These are phyloP conservation scores for Imbricaverruca yamaguchii DNA, from an alignment of 2,888 invertebrate genomes.

Conservation along the genomic window DNA sequence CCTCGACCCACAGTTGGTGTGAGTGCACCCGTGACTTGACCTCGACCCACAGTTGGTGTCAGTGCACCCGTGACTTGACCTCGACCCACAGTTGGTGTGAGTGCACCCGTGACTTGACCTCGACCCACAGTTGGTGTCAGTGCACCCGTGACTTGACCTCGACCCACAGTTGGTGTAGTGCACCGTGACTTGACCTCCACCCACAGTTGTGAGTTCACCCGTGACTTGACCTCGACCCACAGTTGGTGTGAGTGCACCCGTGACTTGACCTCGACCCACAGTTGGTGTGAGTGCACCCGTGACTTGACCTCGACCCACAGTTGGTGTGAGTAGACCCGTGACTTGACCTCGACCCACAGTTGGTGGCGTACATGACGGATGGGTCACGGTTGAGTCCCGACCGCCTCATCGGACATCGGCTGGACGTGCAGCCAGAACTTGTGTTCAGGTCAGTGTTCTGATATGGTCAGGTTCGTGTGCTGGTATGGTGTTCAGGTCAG, in stretches of 20 bases:
- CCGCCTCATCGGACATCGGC: slow-evolving; percentile 30
- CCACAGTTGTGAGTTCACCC: slow-evolving; percentile 21
- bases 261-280: too few relatives aligned
- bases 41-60: slow-evolving; percentile 27
- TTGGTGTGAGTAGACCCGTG: too few relatives aligned
- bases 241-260: too few relatives aligned
- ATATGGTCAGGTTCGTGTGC: too few relatives aligned
- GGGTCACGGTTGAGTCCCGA: slow-evolving; percentile 28
- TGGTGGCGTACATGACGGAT: slow-evolving; percentile 30
- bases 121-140: slow-evolving; percentile 28
- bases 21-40: too few relatives aligned
- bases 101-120: too few relatives aligned
- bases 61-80: too few relatives aligned
- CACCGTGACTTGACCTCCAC: background rate
- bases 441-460: slow-evolving; percentile 22
- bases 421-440: slow-evolving; percentile 34
- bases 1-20: slow-evolving; percentile 27
- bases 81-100: slow-evolving; percentile 27
- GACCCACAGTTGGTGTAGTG: slow-evolving; percentile 28
- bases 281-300: too few relatives aligned
- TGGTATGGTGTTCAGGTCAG: too few relatives aligned
- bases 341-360: slow-evolving; percentile 24
- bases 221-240: too few relatives aligned
- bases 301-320: too few relatives aligned
- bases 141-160: too few relatives aligned